Evolutionary conservation across 2,888 invertebrate species (phyloP).

Genomic region (Hemicrepidius hirtus): DNA sequence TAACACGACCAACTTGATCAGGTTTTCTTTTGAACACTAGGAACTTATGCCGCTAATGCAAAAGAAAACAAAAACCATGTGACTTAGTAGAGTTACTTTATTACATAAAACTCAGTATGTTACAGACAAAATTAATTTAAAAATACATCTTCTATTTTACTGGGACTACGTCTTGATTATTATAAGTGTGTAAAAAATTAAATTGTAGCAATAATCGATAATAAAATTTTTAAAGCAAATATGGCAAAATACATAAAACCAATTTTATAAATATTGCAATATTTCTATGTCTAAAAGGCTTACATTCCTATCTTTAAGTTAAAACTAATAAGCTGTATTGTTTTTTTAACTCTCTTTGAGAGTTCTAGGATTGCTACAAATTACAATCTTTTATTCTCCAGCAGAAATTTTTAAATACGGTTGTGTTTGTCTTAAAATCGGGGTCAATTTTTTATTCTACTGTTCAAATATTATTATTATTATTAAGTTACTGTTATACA

Average conservation of each 20-base stretch:
- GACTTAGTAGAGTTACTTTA: conserved; percentile 17
- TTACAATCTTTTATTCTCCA: neutral
- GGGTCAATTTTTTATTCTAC: neutral
- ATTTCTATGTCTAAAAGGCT: conserved; percentile 20
- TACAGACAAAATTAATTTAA: conserved; percentile 18
- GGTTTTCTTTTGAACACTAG: no score
- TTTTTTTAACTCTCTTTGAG: conserved; percentile 2
- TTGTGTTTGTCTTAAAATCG: neutral
- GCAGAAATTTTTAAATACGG: neutral
- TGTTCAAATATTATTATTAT: neutral
- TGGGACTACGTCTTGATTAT: neutral
- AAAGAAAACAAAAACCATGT: no score
- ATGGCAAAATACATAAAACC: conserved; percentile 27
- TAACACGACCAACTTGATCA: no score
- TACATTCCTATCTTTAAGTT: conserved; percentile 12
- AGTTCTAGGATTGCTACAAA: conserved; percentile 7
- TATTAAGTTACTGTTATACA: neutral
- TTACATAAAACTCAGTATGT: conserved; percentile 16
- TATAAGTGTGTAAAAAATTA: conserved; percentile 4
- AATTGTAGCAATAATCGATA: neutral
- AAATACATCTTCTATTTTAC: conserved; percentile 23
- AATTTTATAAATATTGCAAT: conserved; percentile 32
- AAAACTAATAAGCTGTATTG: conserved; percentile 29
- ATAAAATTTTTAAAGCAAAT: conserved; percentile 28
- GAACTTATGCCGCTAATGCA: no score